phyloP scores from a whole-genome alignment of 1,140 invertebrate genomes.

The Ceratitis capitata region DNA sequence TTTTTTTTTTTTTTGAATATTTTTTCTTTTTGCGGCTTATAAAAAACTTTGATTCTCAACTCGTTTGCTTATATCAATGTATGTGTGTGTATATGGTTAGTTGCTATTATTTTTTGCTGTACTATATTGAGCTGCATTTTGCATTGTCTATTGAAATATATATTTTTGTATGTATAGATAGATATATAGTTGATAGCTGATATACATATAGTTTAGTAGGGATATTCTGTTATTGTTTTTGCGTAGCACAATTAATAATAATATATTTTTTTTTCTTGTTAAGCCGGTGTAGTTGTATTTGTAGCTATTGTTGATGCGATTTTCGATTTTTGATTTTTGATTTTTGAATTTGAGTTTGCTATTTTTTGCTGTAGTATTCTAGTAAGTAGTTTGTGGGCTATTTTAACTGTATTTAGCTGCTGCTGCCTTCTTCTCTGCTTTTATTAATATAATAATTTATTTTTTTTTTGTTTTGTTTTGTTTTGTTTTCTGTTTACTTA shows the following conservation, averaged over 20 bases:
- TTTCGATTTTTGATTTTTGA: background rate
- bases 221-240: background rate
- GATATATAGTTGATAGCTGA: conserved; percentile 2
- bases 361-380: conserved; percentile 1
- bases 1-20: background rate
- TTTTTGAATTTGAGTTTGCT: background rate
- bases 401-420: background rate
- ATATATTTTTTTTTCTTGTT: too few species aligned
- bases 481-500: background rate
- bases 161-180: background rate
- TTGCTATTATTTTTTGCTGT: background rate
- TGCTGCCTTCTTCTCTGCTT: background rate
- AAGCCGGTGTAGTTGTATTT: background rate
- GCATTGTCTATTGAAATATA: background rate
- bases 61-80: background rate
- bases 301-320: background rate
- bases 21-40: background rate
- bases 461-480: background rate
- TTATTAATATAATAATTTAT: too few species aligned
- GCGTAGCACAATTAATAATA: background rate
- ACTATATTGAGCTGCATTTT: background rate
- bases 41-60: conserved; percentile 33
- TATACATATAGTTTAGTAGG: too few species aligned
- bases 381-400: background rate
- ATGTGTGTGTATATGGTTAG: background rate